A percentile compares a stretch with the other conserved stretches of the same genome.
phyloP scores from a whole-genome alignment of 2,113 vertebrate genomes.

The Sturnus vulgaris region DNA sequence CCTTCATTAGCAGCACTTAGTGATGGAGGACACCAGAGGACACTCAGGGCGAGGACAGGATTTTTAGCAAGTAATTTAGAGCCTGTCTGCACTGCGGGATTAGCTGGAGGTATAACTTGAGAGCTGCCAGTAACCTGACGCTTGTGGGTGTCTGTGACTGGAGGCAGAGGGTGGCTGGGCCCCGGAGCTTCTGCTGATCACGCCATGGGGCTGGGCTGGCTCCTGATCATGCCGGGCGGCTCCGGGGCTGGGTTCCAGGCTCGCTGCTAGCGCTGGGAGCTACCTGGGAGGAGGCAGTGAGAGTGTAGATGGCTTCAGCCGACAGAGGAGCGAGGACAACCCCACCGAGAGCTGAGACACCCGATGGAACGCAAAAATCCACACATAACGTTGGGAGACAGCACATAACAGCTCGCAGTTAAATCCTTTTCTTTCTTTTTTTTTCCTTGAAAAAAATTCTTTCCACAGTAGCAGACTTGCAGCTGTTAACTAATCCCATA shows the following conservation, averaged over 20 bases:
- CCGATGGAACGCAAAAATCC: not conserved
- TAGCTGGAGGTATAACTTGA: not conserved
- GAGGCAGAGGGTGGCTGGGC: not conserved
- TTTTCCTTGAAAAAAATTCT: slow-evolving; percentile 32
- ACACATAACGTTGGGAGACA: slow-evolving; percentile 18
- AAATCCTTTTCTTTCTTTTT: not conserved
- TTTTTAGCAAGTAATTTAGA: slow-evolving; percentile 40
- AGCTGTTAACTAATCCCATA: slow-evolving; percentile 77
- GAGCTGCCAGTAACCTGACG: not conserved
- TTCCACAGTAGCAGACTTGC: slow-evolving; percentile 71
- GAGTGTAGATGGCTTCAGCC: not conserved
- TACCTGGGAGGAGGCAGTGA: not conserved
- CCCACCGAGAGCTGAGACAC: not conserved
- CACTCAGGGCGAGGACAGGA: not conserved
- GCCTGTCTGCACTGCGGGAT: not conserved
- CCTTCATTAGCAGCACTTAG: slow-evolving; percentile 29
- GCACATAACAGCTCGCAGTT: not conserved
- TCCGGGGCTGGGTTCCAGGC: not conserved
- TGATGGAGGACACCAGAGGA: not conserved
- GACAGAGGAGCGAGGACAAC: not conserved
- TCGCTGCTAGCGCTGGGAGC: not conserved
- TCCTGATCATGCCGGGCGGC: not conserved
- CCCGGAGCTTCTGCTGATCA: not conserved
- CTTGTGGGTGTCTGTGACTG: not conserved
- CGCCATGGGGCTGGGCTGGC: not conserved